Conservation (phyloP, 2,797 vertebrate species). For the Poecile montanus region DNA sequence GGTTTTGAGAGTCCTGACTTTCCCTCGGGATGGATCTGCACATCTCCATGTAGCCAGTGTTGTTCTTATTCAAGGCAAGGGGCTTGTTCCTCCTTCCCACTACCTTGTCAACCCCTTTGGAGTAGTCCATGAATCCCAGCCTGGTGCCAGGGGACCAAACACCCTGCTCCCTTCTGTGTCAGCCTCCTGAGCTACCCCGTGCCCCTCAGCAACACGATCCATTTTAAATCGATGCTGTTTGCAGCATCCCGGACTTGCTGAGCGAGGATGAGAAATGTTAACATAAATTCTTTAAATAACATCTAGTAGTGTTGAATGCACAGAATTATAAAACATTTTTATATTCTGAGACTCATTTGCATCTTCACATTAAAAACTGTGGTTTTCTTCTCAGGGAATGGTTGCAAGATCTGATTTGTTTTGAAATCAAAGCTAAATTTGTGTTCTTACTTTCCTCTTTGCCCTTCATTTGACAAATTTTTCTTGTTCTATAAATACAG, state of each 20-base stretch:
- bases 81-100: background rate
- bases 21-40: background rate
- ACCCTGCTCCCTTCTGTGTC: background rate
- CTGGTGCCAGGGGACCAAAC: background rate
- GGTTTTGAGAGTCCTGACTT: background rate
- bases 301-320: slow-evolving; percentile 56
- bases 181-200: background rate
- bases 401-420: slow-evolving; percentile 56
- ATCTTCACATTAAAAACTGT: slow-evolving; percentile 63
- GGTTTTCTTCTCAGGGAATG: slow-evolving; percentile 54
- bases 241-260: slow-evolving; percentile 53
- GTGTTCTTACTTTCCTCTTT: slow-evolving; percentile 58
- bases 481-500: slow-evolving; percentile 62
- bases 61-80: background rate
- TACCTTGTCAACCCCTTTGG: background rate
- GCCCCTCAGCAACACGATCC: background rate
- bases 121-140: background rate
- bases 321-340: slow-evolving; percentile 67
- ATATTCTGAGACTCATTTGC: slow-evolving; percentile 64
- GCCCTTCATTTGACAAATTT: slow-evolving; percentile 67
- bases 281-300: slow-evolving; percentile 68
- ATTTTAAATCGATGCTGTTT: slow-evolving; percentile 43
- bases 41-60: background rate
- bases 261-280: slow-evolving; percentile 58
- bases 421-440: slow-evolving; percentile 62